Base-by-base conservation (phyloP, 53 echinoderm and acorn worm genomes). In the Luidia sarsii region DNA sequence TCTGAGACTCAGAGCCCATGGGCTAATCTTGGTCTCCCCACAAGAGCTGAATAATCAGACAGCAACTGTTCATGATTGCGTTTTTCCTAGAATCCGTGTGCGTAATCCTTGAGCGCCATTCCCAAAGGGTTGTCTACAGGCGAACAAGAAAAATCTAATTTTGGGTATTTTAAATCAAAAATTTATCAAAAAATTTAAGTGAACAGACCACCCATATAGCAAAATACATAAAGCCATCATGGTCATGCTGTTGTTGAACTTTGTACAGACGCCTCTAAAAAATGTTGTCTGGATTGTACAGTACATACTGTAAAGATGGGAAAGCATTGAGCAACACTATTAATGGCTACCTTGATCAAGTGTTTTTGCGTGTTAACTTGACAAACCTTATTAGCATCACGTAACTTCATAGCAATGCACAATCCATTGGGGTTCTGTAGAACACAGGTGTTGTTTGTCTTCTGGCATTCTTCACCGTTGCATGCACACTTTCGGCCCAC, bases 401-500 rank as follows among this genome's bases (percentile, higher is more conserved):
- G 69, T 16, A 43, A 18, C 70, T 75, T 69, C 46, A 45, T 68
- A 33, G 67, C 67, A 35, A 86, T 49, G 48, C 86, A 86, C 6
- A 80, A 48, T 1, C 59, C 70, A 1, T 57, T 11, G 1, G 36
- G 18, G 5, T 29, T 82, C 19, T 55, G 5, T 7, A 82, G 38
- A 2, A 69, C 34, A 20, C 82, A 82, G 0, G 82, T 82, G 69
- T 54, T 29, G 69, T 82, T 82, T 9, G 53, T 69, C 39, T 53
- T 2, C 6, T 2, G 82, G 30, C 68, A 55, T 11, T 10, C 15
- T 1, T 29, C 36, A 29, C 39, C 46, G n/a, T 82, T 82, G 25
- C 68, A 82, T 39, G 82, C 67, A 82, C 82, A 82, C 43, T 82
- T 82, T 57, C 77, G 41, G 77, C 77, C 77, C 18, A 77, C 77